Evolutionary conservation across 2,113 vertebrate genomes (phyloP).

Genomic region (Gavialis gangeticus): DNA sequence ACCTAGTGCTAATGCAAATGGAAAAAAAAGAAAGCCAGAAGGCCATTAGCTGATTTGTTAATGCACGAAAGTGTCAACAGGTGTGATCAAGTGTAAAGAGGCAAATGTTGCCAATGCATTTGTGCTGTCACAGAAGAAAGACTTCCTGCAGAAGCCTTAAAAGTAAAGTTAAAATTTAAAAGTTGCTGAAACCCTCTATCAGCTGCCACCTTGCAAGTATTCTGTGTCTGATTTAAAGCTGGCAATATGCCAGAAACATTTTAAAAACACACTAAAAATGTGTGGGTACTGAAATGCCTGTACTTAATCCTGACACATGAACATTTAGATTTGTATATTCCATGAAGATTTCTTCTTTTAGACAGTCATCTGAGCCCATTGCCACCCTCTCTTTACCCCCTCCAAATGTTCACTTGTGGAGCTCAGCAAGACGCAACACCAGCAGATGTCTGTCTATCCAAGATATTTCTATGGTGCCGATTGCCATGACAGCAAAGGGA

Average conservation of each 20-base stretch:
- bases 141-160: slow-evolving; percentile 30
- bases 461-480: background rate
- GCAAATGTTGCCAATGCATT: slow-evolving; percentile 24
- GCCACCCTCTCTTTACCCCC: background rate
- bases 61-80: slow-evolving; percentile 19
- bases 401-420: background rate
- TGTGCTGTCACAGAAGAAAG: slow-evolving; percentile 39
- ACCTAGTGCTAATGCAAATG: background rate
- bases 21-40: slow-evolving; percentile 13
- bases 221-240: slow-evolving; percentile 54
- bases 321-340: slow-evolving; percentile 33
- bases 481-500: background rate
- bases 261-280: background rate
- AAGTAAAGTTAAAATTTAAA: slow-evolving; percentile 50
- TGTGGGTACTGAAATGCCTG: slow-evolving; percentile 49
- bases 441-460: background rate
- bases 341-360: slow-evolving; percentile 44
- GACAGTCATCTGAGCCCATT: background rate
- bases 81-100: slow-evolving; percentile 47
- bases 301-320: slow-evolving; percentile 50
- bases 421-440: background rate
- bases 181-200: slow-evolving; percentile 61
- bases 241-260: slow-evolving; percentile 50
- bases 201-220: slow-evolving; percentile 49
- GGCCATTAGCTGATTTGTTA: slow-evolving; percentile 44